A percentile compares a stretch with the other conserved stretches of the same genome.
These are phyloP conservation scores for Caloenas nicobarica DNA, from an alignment of 2,113 vertebrate species.

Conservation along the genomic window DNA sequence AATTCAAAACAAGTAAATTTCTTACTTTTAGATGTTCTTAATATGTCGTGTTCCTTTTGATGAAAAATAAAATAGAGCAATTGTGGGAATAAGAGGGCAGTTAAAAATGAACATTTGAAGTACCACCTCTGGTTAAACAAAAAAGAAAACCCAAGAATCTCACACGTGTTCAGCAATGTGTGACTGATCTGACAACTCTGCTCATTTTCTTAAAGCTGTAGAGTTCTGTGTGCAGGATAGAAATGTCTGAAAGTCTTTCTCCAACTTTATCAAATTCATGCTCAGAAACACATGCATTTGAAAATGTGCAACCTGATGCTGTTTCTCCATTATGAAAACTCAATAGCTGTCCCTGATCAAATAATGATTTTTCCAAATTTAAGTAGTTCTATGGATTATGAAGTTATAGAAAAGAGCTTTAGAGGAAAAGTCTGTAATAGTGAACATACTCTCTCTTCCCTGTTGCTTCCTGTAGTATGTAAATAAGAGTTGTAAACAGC, in stretches of 20 bases:
- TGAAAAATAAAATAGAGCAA: not conserved
- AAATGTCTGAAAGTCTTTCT: not conserved
- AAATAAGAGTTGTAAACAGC: not conserved
- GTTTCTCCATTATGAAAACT: not conserved
- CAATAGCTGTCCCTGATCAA: not conserved
- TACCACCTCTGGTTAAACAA: not conserved
- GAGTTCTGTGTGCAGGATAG: not conserved
- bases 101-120: not conserved
- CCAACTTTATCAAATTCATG: not conserved
- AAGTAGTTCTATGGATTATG: not conserved
- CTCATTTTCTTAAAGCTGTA: not conserved
- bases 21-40: not conserved
- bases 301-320: not conserved
- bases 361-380: not conserved
- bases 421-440: not conserved
- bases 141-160: not conserved
- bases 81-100: not conserved
- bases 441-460: not conserved
- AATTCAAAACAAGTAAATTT: not conserved
- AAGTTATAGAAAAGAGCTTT: not conserved
- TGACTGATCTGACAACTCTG: not conserved
- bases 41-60: not conserved
- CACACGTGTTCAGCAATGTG: not conserved
- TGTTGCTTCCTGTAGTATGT: not conserved
- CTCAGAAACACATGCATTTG: not conserved